A percentile compares a stretch with the other conserved stretches of the same genome.
phyloP scores from a whole-genome alignment of 35 echinoderm and acorn worm species.

The Chiridota heheva region DNA sequence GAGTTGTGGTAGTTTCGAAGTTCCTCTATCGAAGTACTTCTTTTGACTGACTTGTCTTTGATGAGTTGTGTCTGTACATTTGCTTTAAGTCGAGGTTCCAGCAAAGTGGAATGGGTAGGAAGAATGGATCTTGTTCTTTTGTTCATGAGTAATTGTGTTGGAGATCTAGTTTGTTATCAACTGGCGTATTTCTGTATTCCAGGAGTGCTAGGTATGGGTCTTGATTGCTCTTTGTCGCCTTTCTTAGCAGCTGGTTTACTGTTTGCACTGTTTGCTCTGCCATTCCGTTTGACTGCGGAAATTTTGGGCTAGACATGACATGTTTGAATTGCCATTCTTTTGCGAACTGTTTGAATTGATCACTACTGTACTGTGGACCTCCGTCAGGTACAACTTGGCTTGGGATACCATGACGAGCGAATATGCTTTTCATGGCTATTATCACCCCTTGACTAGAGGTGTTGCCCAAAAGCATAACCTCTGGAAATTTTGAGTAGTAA shows the following conservation, averaged over 20 bases:
- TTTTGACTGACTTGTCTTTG: neutral
- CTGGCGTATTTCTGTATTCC: slow-evolving; percentile 15
- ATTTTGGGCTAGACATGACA: slow-evolving; percentile 36
- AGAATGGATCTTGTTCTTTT: slow-evolving; percentile 45
- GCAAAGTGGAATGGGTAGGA: slow-evolving; percentile 37
- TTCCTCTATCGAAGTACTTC: too few relatives aligned
- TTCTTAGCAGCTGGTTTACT: slow-evolving; percentile 55
- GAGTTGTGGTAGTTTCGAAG: too few relatives aligned
- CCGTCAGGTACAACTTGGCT: slow-evolving; percentile 53
- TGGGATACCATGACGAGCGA: slow-evolving; percentile 72
- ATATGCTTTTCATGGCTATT: too few relatives aligned
- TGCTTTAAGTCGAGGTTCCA: too few relatives aligned
- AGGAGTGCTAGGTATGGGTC: slow-evolving; percentile 39
- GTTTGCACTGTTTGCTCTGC: slow-evolving; percentile 66
- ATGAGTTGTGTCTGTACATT: slow-evolving; percentile 5
- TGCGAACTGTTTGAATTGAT: slow-evolving; percentile 50
- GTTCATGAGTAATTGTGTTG: slow-evolving; percentile 55
- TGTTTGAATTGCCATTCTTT: slow-evolving; percentile 55
- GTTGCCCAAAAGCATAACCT: too few relatives aligned
- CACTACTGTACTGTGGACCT: slow-evolving; percentile 58
- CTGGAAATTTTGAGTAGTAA: too few relatives aligned
- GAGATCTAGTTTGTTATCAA: slow-evolving; percentile 37
- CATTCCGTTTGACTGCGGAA: slow-evolving; percentile 59
- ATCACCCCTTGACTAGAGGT: too few relatives aligned
- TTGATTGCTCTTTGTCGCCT: slow-evolving; percentile 15